Evolutionary conservation across 2,888 invertebrate genomes (phyloP).

Genomic region (Galerucella pusilla): DNA sequence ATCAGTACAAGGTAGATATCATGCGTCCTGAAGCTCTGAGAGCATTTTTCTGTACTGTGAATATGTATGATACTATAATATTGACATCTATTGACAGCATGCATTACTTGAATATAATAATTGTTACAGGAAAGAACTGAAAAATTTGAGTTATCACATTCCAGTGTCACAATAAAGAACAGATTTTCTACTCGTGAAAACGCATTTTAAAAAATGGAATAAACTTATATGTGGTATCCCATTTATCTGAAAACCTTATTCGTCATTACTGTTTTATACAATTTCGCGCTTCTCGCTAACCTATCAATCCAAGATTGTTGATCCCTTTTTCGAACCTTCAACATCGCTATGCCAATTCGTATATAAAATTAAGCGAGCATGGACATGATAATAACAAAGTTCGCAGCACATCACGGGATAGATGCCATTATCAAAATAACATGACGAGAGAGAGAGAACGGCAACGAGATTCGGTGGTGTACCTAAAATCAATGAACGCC

Average conservation of each 20-base stretch:
- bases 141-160: no score
- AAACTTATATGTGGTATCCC: no score
- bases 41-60: no score
- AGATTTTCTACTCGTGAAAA: no score
- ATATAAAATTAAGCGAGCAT: constrained; percentile 38
- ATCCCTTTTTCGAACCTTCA: not conserved
- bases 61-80: no score
- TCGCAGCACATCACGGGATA: constrained; percentile 48
- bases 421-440: constrained; percentile 57
- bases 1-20: no score
- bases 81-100: no score
- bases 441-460: constrained; percentile 52
- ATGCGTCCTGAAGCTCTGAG: no score
- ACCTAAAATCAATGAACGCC: constrained; percentile 63
- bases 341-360: constrained; percentile 12
- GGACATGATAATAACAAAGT: constrained; percentile 52
- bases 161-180: no score
- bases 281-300: not conserved
- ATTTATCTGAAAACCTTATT: not conserved
- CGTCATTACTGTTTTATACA: not conserved
- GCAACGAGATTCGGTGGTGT: constrained; percentile 50
- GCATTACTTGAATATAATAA: no score
- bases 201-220: no score
- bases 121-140: no score
- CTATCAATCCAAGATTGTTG: not conserved